Evolutionary conservation across 2,888 invertebrate genomes (phyloP).

Genomic region (Tethea ocularis): DNA sequence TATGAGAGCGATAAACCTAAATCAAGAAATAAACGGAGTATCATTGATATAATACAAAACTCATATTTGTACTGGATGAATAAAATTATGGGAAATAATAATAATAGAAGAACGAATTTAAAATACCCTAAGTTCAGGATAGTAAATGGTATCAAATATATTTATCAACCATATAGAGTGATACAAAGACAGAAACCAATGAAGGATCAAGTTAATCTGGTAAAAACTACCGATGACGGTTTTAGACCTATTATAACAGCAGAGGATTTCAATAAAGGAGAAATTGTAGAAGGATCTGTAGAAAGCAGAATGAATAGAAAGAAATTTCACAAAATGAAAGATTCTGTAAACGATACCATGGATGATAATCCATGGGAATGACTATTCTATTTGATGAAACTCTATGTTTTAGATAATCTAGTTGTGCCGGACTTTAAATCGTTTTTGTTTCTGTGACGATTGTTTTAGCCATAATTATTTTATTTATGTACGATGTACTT

Average conservation of each 20-base stretch:
- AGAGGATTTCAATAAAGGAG: conserved; percentile 74
- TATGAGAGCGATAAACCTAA: conserved; percentile 31
- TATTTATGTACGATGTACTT: neutral
- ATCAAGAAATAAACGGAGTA: conserved; percentile 58
- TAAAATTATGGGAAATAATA: conserved; percentile 52
- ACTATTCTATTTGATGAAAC: conserved; percentile 78
- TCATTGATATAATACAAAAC: conserved; percentile 63
- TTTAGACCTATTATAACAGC: conserved; percentile 51
- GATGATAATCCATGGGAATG: conserved; percentile 79
- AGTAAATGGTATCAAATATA: conserved; percentile 67
- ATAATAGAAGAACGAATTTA: conserved; percentile 45
- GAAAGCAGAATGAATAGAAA: conserved; percentile 64
- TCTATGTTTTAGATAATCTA: conserved; percentile 69
- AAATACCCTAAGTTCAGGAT: conserved; percentile 59
- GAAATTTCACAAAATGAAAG: conserved; percentile 63
- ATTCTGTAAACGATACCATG: conserved; percentile 61
- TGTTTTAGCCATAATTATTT: neutral
- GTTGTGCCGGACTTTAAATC: conserved; percentile 70
- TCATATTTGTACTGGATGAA: conserved; percentile 69
- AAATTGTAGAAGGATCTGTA: conserved; percentile 62
- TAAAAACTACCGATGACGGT: conserved; percentile 40
- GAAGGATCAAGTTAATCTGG: conserved; percentile 43
- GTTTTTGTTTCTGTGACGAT: conserved; percentile 58
- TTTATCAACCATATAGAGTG: conserved; percentile 58
- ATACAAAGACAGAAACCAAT: conserved; percentile 51